Base-by-base conservation (phyloP, 1,140 invertebrate species). In the Druon quercuslanigerum region DNA sequence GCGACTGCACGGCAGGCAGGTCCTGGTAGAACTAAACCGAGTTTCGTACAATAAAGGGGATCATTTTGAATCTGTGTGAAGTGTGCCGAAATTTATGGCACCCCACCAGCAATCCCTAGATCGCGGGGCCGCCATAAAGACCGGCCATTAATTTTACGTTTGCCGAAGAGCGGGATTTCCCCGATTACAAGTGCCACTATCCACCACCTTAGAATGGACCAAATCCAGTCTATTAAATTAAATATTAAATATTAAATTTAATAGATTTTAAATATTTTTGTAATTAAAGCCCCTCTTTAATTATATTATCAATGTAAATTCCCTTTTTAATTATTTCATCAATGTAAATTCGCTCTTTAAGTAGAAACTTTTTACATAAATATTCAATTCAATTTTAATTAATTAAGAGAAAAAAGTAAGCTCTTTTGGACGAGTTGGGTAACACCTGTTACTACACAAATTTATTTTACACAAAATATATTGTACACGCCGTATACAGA, bases 31-130 rank as follows among this genome's bases (percentile, higher is more conserved):
- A 90, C 89, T 90, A 87, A 87, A 85, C 83, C 77, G 83, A 86
- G 82, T 83, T 82, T 84, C 83, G 78, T 80, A 85, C 86, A 88
- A 90, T 89, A 89, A 92, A 91, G 89, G 88, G 89, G 88, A 90
- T 92, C 85, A 88, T 90, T 90, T 88, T 88, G 90, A 90, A 91
- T 91, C 91, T 86, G 89, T 88, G 83, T 88, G 87, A 89, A 88
- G 83, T 86, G 87, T 85, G 84, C 82, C 84, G 87, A 91, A 91
- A 92, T 92, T 92, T 92, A 92, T 90, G 84, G 81, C 85, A 86
- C 85, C 83, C 85, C 85, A 83, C 84, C 85, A 88, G 60, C 25
- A 60, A 77, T 77, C 73, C 72, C 66, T 56, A 71, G 72, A 83
- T 71, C 79, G 76, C 82, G 75, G 83, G 80, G 86, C 81, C 77